Conservation (phyloP, 2,797 vertebrate genomes). For the Sebastes iracundus region DNA sequence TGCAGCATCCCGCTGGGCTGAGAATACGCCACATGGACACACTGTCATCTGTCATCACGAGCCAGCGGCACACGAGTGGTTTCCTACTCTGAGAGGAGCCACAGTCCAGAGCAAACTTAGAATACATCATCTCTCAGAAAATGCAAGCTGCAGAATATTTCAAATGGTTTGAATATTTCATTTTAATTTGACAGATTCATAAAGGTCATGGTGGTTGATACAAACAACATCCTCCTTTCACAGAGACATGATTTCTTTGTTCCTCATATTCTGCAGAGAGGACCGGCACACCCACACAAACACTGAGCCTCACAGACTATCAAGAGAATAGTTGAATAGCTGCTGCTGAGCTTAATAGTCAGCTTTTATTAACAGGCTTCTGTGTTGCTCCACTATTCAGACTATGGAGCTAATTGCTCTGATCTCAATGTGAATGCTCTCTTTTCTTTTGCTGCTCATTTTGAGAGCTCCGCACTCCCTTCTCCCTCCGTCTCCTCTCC, state of each 20-base stretch:
- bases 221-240: slow-evolving; percentile 39
- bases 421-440: slow-evolving; percentile 37
- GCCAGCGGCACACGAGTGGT: slow-evolving; percentile 32
- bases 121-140: slow-evolving; percentile 1
- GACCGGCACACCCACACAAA: slow-evolving; percentile 49
- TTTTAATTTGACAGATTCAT: slow-evolving; percentile 1
- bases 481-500: neutral
- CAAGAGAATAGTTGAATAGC: slow-evolving; percentile 35
- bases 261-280: slow-evolving; percentile 21
- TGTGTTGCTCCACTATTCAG: slow-evolving; percentile 36
- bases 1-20: neutral
- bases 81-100: slow-evolving; percentile 30
- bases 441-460: slow-evolving; percentile 47
- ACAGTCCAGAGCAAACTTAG: neutral
- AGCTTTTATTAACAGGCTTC: slow-evolving; percentile 53
- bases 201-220: slow-evolving; percentile 40
- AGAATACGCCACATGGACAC: slow-evolving; percentile 23
- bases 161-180: slow-evolving; percentile 43
- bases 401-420: slow-evolving; percentile 57
- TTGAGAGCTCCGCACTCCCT: slow-evolving; percentile 5
- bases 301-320: slow-evolving; percentile 20
- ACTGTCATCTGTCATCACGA: neutral
- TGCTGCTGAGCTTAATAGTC: slow-evolving; percentile 44
- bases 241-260: slow-evolving; percentile 64
- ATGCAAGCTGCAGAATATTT: slow-evolving; percentile 13